A percentile compares a stretch with the other conserved stretches of the same genome.
These are phyloP conservation scores for Ophiodon elongatus DNA, from an alignment of 2,113 vertebrate genomes.

Conservation along the genomic window DNA sequence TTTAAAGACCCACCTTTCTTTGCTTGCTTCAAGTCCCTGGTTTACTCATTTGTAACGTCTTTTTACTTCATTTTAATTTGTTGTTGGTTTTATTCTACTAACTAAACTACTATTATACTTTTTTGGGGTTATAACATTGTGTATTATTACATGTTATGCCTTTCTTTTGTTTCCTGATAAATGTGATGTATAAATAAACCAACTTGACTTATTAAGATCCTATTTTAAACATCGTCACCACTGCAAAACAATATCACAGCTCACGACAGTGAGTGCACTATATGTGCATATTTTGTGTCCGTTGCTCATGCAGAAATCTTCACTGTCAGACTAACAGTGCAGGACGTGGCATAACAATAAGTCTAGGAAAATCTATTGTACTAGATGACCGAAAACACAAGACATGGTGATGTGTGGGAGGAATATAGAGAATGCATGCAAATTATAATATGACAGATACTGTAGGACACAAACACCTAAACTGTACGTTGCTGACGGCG, in stretches of 20 bases:
- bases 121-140: too few relatives aligned
- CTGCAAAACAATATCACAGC: background rate
- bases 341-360: background rate
- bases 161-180: too few relatives aligned
- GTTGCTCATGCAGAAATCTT: background rate
- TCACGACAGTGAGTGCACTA: background rate
- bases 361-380: background rate
- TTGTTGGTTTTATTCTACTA: too few relatives aligned
- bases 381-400: background rate
- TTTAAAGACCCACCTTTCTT: too few relatives aligned
- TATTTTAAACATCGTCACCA: constrained; percentile 5
- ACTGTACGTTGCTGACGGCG: background rate
- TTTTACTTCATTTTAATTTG: too few relatives aligned
- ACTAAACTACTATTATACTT: too few relatives aligned
- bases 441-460: background rate
- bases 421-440: background rate
- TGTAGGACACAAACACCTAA: background rate
- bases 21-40: too few relatives aligned
- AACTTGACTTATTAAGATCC: background rate
- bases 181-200: too few relatives aligned
- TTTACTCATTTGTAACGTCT: too few relatives aligned
- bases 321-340: background rate
- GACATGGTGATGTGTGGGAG: background rate
- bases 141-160: too few relatives aligned
- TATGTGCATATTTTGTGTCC: background rate